Conservation (phyloP, 2,797 vertebrate species). For the Malacoraja senta region DNA sequence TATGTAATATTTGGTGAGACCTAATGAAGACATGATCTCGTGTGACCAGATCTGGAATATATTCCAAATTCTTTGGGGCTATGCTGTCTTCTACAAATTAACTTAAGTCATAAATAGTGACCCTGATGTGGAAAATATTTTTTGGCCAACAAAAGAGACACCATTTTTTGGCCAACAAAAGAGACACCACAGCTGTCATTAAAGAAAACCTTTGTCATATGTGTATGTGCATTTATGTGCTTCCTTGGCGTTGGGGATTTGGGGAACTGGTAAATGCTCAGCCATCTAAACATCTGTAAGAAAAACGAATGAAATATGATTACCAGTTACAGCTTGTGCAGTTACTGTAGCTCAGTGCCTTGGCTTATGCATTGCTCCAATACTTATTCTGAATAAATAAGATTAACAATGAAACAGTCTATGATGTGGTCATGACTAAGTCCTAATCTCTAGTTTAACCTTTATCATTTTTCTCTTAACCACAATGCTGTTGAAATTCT, state of each 20-base stretch:
- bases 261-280: not conserved
- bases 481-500: slow-evolving; percentile 74
- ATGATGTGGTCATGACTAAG: slow-evolving; percentile 44
- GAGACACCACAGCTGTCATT: not conserved
- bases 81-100: not conserved
- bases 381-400: slow-evolving; percentile 44
- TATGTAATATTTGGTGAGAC: no score
- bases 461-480: slow-evolving; percentile 46
- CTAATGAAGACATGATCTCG: not conserved
- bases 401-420: slow-evolving; percentile 41
- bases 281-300: not conserved
- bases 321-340: not conserved
- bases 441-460: slow-evolving; percentile 49
- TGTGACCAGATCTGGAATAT: not conserved
- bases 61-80: not conserved
- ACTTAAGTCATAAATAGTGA: slow-evolving; percentile 1
- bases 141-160: slow-evolving; percentile 22
- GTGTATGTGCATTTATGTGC: not conserved
- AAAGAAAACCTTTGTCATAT: not conserved
- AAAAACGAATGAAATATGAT: not conserved
- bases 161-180: slow-evolving; percentile 18
- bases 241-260: not conserved
- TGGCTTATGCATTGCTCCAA: not conserved
- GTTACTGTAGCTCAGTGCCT: slow-evolving; percentile 10
- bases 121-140: not conserved